phyloP scores from a whole-genome alignment of 2,888 invertebrate species.

The Ryuthela nishihirai region DNA sequence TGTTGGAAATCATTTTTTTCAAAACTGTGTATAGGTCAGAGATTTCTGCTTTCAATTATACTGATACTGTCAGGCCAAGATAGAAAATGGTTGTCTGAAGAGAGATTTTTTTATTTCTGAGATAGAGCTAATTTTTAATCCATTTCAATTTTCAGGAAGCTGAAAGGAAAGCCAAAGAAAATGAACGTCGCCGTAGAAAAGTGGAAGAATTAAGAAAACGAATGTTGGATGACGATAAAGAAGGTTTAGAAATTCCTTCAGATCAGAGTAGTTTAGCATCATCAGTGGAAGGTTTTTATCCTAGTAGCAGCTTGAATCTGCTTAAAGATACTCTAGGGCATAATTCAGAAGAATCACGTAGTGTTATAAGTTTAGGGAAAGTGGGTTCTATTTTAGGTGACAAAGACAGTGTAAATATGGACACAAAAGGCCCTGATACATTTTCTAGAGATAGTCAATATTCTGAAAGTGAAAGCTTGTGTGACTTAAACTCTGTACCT shows the following conservation, averaged over 20 bases:
- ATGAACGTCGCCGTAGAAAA: slow-evolving; percentile 62
- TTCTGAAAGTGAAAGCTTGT: slow-evolving; percentile 18
- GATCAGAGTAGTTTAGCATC: slow-evolving; percentile 68
- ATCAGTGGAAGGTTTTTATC: slow-evolving; percentile 61
- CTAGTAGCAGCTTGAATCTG: neutral
- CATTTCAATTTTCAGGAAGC: slow-evolving; percentile 36
- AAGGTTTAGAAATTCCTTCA: slow-evolving; percentile 59
- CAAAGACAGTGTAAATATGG: slow-evolving; percentile 4
- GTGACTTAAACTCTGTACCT: neutral
- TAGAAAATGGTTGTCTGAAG: too few species aligned
- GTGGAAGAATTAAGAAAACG: slow-evolving; percentile 80
- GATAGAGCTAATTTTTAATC: neutral
- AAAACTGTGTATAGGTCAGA: too few species aligned
- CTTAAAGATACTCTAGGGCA: neutral
- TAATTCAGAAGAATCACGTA: slow-evolving; percentile 56
- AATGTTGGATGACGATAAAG: slow-evolving; percentile 65
- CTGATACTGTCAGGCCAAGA: too few species aligned
- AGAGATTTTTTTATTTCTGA: neutral
- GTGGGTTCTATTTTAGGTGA: slow-evolving; percentile 72
- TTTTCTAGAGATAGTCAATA: slow-evolving; percentile 16
- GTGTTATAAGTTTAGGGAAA: slow-evolving; percentile 80
- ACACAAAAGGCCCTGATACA: neutral
- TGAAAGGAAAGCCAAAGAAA: slow-evolving; percentile 40
- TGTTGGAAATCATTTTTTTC: too few species aligned
- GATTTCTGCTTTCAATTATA: too few species aligned